A percentile compares a stretch with the other conserved stretches of the same genome.
phyloP scores from a whole-genome alignment of 2,888 invertebrate genomes.

The Drosophila neonasuta region DNA sequence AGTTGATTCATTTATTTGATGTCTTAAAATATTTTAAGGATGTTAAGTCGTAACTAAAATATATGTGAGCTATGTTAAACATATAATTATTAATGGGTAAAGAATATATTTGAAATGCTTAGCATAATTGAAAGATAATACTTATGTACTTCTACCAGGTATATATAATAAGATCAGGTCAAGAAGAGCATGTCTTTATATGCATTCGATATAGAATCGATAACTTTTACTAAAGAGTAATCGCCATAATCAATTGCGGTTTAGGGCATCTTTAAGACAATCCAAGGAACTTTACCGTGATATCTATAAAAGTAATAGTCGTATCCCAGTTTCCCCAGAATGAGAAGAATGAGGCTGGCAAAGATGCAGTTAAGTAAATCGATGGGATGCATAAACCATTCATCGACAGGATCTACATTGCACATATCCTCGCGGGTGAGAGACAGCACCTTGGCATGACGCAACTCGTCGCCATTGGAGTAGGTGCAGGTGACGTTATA shows the following conservation, averaged over 20 bases:
- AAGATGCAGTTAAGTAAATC: slow-evolving; percentile 89
- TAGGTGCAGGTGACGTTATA: slow-evolving; percentile 87
- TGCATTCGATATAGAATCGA: slow-evolving; percentile 1
- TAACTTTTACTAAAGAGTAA: neutral
- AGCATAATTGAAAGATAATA: slow-evolving; percentile 1
- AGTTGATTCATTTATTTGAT: too few relatives aligned
- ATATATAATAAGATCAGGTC: neutral
- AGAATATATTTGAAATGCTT: neutral
- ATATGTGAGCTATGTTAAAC: neutral
- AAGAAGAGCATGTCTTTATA: neutral
- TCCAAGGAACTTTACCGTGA: slow-evolving; percentile 91
- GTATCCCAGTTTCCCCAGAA: slow-evolving; percentile 89
- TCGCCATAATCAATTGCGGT: slow-evolving; percentile 12
- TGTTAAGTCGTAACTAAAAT: neutral
- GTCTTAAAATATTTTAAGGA: neutral
- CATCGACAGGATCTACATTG: slow-evolving; percentile 83
- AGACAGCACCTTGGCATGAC: slow-evolving; percentile 85
- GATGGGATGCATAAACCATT: slow-evolving; percentile 85
- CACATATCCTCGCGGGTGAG: slow-evolving; percentile 88
- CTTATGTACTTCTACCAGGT: neutral
- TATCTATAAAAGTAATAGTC: slow-evolving; percentile 92
- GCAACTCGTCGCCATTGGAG: slow-evolving; percentile 82
- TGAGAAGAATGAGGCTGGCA: slow-evolving; percentile 86
- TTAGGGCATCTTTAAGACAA: slow-evolving; percentile 89
- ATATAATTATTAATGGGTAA: neutral